phyloP scores from a whole-genome alignment of 2,797 vertebrate genomes.

The Takifugu rubripes region DNA sequence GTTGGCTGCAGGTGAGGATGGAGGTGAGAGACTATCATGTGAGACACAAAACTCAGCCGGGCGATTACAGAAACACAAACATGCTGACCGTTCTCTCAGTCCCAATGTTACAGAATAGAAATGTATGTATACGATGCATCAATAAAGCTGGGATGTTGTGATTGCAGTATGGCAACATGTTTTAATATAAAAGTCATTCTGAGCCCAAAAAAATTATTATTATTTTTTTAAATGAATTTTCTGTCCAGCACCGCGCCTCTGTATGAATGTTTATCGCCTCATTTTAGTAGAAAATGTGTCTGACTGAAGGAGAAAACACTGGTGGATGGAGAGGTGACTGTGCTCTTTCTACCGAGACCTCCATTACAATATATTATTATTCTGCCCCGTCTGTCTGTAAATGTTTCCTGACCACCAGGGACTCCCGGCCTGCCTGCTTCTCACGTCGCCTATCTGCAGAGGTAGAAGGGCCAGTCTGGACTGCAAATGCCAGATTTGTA shows the following conservation, averaged over 20 bases:
- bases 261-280: slow-evolving; percentile 8
- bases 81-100: background rate
- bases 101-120: background rate
- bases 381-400: slow-evolving; percentile 64
- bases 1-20: background rate
- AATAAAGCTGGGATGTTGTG: no score
- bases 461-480: slow-evolving; percentile 46
- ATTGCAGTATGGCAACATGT: no score
- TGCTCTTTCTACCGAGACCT: slow-evolving; percentile 31
- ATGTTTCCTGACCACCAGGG: slow-evolving; percentile 72
- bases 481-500: slow-evolving; percentile 72
- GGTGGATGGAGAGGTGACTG: slow-evolving; percentile 55
- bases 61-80: background rate
- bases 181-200: no score
- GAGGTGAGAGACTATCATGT: slow-evolving; percentile 2
- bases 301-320: slow-evolving; percentile 35
- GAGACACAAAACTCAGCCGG: slow-evolving; percentile 17
- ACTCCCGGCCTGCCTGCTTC: slow-evolving; percentile 58
- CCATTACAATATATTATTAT: slow-evolving; percentile 75
- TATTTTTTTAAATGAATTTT: background rate
- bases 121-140: no score
- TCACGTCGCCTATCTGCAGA: slow-evolving; percentile 61
- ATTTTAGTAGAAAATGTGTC: slow-evolving; percentile 8
- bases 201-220: no score
- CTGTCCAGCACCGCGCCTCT: background rate